Evolutionary conservation across 2,888 invertebrate species (phyloP).

Genomic region (Diaperis boleti): DNA sequence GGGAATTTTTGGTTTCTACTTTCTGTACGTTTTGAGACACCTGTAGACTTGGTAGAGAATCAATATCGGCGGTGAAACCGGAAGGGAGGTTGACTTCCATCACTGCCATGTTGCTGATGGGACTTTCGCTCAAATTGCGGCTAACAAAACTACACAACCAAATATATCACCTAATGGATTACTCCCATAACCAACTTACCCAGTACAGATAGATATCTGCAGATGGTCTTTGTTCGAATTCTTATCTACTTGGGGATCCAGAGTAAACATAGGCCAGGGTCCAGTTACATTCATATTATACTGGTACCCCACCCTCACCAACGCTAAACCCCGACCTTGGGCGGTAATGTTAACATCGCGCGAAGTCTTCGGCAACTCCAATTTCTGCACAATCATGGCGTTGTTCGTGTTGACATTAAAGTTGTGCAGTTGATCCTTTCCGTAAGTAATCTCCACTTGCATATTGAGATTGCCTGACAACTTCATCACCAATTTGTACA

Average conservation of each 20-base stretch:
- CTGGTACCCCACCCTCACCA: constrained; percentile 82
- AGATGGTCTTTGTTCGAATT: constrained; percentile 82
- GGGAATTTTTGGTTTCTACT: constrained; percentile 77
- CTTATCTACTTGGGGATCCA: constrained; percentile 88
- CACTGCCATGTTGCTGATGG: constrained; percentile 89
- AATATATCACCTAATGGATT: too few relatives aligned
- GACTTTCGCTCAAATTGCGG: constrained; percentile 70
- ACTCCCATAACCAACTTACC: too few relatives aligned
- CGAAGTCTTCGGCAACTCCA: constrained; percentile 69
- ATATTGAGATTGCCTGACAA: constrained; percentile 68
- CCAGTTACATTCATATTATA: constrained; percentile 90
- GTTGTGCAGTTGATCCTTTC: constrained; percentile 67
- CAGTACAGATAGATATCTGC: constrained; percentile 85
- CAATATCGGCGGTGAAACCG: constrained; percentile 87
- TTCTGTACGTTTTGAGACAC: constrained; percentile 73
- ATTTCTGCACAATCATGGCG: constrained; percentile 84
- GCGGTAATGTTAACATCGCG: constrained; percentile 80
- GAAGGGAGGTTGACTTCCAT: constrained; percentile 92
- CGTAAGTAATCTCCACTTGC: constrained; percentile 61
- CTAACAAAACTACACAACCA: constrained; percentile 74
- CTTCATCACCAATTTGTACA: constrained; percentile 75
- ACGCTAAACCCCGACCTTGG: constrained; percentile 82
- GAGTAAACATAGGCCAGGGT: constrained; percentile 86
- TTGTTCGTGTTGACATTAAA: constrained; percentile 83
- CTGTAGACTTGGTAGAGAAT: constrained; percentile 75